Base-by-base conservation (phyloP, 2,113 vertebrate species). In the Neoarius graeffei region DNA sequence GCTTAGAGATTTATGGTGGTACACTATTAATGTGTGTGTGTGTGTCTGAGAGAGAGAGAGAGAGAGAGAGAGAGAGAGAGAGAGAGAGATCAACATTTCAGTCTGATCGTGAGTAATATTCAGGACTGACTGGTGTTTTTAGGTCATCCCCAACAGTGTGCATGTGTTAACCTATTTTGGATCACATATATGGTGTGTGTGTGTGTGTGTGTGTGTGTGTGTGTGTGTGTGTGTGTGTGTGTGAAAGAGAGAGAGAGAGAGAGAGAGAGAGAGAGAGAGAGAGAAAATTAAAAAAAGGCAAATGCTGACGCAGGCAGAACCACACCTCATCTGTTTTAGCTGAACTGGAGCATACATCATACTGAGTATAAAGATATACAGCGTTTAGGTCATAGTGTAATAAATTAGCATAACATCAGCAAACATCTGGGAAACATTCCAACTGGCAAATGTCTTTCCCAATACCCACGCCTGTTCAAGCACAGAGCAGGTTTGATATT, bases 71-170 rank as follows among this genome's bases (percentile, higher is more conserved):
- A 42, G 30, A 42, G 27, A 60, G 3, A 59, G 13, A 59, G 17
- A 35, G 17, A 42, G 57, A 8, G 50, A 7, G 66, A 60, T 50
- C 10, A 4, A 42, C 25, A 60, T 85, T 84, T 88, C 76, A 88
- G 71, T 62, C 59, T n/a, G 69, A 27, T 73, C 7, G 35, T 27
- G 23, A 59, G 15, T 71, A 25, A n/a, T 67, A 27, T 86, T 54
- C 67, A 82, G 17, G 64, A 56, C 73, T 59, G 77, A 67, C 54
- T 80, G 3, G 77, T 10, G 77, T 57, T 57, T 81, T 81, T 27
- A 80, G 52, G 52, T 80, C 54, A 30, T 81, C 14, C 27, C n/a
- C 54, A 81, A 20, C 52, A 80, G n/a, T 1, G n/a, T 57, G 52
- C 27, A 59, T 27, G 19, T 48, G 73, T 76, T 76, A 76, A 23